Evolutionary conservation across 2,113 vertebrate species (phyloP).

Genomic region (Nothoprocta pentlandii): DNA sequence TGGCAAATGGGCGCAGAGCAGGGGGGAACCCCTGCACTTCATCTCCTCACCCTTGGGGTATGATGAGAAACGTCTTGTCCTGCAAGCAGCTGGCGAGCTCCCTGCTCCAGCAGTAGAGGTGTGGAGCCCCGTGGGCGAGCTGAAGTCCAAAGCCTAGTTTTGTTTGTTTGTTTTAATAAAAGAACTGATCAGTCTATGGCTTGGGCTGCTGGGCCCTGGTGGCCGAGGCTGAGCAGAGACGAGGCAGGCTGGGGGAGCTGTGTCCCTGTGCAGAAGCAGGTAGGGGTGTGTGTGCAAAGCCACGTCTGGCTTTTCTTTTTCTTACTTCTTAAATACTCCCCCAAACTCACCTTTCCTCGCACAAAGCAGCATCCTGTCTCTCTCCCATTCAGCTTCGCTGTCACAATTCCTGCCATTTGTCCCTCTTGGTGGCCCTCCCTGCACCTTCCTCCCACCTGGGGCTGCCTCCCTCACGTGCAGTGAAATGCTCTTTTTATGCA

Average conservation of each 20-base stretch:
- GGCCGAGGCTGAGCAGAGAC: neutral
- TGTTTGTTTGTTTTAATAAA: neutral
- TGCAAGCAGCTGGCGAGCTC: neutral
- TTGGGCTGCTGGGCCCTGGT: neutral
- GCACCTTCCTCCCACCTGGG: neutral
- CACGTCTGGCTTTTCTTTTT: neutral
- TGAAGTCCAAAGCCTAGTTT: neutral
- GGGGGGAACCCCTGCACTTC: neutral
- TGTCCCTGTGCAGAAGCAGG: too few species aligned
- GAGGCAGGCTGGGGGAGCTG: too few species aligned
- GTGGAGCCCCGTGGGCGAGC: neutral
- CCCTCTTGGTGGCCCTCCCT: neutral
- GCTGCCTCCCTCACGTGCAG: neutral
- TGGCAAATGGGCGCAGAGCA: neutral
- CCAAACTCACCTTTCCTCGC: accelerated
- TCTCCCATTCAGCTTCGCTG: neutral
- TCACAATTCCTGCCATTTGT: accelerated
- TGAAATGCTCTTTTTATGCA: conserved; percentile 20
- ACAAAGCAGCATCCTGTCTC: neutral
- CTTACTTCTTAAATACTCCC: neutral
- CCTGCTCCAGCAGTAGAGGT: neutral
- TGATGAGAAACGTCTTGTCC: neutral
- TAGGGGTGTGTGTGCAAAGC: neutral
- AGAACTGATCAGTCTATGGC: neutral
- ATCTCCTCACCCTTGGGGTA: neutral